These are phyloP conservation scores for Scomber japonicus DNA, from an alignment of 2,113 vertebrate species.

Conservation along the genomic window DNA sequence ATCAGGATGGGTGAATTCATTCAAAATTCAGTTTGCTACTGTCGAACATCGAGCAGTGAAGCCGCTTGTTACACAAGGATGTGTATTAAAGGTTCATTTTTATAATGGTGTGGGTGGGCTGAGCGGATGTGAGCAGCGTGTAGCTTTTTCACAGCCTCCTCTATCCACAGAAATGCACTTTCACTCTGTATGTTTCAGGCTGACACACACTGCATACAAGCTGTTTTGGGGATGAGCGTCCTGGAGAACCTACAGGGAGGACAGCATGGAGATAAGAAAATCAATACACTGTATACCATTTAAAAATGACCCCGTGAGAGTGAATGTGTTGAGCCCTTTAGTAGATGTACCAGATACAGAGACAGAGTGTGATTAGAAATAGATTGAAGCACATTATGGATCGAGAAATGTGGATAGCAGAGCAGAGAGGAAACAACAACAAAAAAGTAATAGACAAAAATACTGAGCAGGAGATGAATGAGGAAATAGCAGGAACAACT, in stretches of 20 bases:
- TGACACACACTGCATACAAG: neutral
- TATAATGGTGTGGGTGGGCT: constrained; percentile 28
- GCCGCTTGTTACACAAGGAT: constrained; percentile 30
- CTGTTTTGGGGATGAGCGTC: neutral
- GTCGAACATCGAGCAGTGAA: neutral
- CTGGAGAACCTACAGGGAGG: constrained; percentile 1
- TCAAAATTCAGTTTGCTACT: constrained; percentile 8
- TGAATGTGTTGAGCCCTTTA: constrained; percentile 27
- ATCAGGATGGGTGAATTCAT: constrained; percentile 34
- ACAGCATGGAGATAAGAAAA: constrained; percentile 4
- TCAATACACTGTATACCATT: constrained; percentile 29
- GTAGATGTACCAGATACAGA: constrained; percentile 7
- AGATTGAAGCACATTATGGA: neutral
- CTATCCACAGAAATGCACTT: constrained; percentile 4
- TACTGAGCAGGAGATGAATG: neutral
- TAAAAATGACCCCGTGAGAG: constrained; percentile 25
- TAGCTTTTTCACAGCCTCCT: constrained; percentile 1
- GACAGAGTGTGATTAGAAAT: constrained; percentile 10
- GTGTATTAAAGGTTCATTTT: constrained; percentile 26
- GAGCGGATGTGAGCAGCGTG: neutral
- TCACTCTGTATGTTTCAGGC: neutral
- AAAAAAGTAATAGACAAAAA: neutral
- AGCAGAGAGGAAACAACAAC: neutral
- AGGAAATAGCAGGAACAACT: neutral
- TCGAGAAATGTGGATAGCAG: neutral